Evolutionary conservation across 2,888 invertebrate genomes (phyloP).

Genomic region (Perdita meconis): DNA sequence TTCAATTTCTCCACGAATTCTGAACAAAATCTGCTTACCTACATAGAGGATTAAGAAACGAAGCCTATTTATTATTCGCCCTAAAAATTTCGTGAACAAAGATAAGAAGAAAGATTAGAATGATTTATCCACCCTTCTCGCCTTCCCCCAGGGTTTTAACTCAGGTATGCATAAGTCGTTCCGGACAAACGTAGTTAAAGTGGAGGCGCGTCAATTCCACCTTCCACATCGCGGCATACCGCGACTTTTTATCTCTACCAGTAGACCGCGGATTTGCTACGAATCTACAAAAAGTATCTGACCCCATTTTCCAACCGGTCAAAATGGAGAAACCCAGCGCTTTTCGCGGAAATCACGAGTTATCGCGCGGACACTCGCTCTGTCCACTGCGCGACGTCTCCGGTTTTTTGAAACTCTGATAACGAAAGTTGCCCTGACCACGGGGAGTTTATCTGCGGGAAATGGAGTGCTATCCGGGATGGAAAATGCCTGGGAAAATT

Average conservation of each 20-base stretch:
- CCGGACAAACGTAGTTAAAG: constrained; percentile 10
- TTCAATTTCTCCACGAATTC: too few species aligned
- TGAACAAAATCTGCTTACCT: too few species aligned
- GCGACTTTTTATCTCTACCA: constrained; percentile 46
- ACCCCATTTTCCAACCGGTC: constrained; percentile 4
- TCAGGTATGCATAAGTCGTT: not conserved
- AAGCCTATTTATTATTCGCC: too few species aligned
- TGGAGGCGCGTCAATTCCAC: constrained; percentile 35
- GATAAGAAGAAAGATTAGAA: too few species aligned
- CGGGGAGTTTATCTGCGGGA: not conserved
- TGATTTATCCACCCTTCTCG: too few species aligned
- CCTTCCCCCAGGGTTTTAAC: not conserved
- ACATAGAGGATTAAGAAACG: too few species aligned
- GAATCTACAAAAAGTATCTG: constrained; percentile 19
- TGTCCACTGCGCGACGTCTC: not conserved
- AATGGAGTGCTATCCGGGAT: not conserved
- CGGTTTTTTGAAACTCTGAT: constrained; percentile 4
- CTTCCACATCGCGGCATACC: constrained; percentile 1
- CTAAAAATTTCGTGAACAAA: too few species aligned
- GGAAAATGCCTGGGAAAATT: not conserved
- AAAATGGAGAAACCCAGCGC: not conserved
- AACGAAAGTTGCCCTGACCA: not conserved
- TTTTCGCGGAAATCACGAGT: constrained; percentile 7
- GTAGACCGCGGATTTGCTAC: constrained; percentile 11
- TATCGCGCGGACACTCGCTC: not conserved